A percentile compares a stretch with the other conserved stretches of the same genome.
Conservation (phyloP, 2,888 invertebrate species). For the Plutella xylostella region DNA sequence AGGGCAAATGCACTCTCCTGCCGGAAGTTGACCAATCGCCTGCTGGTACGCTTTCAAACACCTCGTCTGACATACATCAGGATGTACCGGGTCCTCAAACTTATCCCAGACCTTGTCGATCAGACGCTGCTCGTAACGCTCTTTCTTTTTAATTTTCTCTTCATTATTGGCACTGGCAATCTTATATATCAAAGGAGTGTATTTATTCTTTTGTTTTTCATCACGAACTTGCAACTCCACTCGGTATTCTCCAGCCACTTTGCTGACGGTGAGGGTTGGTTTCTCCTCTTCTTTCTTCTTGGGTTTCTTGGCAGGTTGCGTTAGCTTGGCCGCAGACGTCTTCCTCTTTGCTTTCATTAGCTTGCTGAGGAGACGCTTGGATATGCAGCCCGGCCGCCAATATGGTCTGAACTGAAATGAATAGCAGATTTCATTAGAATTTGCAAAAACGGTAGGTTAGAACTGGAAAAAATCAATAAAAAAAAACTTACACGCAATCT, state of each 20-base stretch:
- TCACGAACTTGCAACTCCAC: constrained; percentile 41
- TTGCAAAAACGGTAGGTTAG: neutral
- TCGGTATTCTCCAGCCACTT: constrained; percentile 41
- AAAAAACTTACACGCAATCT: neutral
- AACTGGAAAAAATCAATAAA: neutral
- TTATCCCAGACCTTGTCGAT: constrained; percentile 28
- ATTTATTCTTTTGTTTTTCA: constrained; percentile 22
- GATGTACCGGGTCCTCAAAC: constrained; percentile 32
- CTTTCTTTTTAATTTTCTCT: constrained; percentile 29
- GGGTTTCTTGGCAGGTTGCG: constrained; percentile 26
- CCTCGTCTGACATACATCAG: constrained; percentile 36
- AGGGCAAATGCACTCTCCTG: constrained; percentile 23
- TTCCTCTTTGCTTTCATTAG: constrained; percentile 35
- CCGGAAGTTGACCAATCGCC: constrained; percentile 29
- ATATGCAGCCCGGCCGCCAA: constrained; percentile 56
- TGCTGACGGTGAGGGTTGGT: constrained; percentile 41
- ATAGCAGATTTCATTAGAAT: neutral
- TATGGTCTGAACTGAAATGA: constrained; percentile 32
- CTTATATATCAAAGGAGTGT: constrained; percentile 39
- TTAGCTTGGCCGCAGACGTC: constrained; percentile 20
- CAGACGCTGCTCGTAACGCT: constrained; percentile 26
- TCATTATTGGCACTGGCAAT: constrained; percentile 36
- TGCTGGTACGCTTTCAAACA: constrained; percentile 39
- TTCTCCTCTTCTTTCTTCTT: constrained; percentile 37
- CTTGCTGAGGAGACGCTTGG: constrained; percentile 37